Base-by-base conservation (phyloP, 2,113 vertebrate genomes). In the Azemiops feae region DNA sequence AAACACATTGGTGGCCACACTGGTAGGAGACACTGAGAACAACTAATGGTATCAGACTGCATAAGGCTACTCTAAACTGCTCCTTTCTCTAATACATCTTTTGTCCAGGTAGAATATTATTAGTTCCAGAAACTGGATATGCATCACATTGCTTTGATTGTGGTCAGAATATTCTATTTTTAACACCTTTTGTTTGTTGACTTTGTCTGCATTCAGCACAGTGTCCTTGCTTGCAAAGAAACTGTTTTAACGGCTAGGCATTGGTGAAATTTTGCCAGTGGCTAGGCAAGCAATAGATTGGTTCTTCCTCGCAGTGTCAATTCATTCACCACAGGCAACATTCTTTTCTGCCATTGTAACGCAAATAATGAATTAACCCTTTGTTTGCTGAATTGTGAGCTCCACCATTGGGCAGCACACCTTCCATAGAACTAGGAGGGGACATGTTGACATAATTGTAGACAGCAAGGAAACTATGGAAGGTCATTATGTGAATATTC, bases 221-320 rank as follows among this genome's bases (percentile, higher is more conserved):
- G 2, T 43, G 54, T 57, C 74, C 74, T 93, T 60, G 45, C 47
- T 89, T 27, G 57, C 54, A 90, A 93, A 81, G 89, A 43, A 90
- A 87, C 47, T 64, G 92, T 25, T 93, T 90, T 60, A 90, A n/a
- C 45, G 90, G 81, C 54, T n/a, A 93, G n/a, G n/a, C 74, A 53
- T 86, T 64, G 55, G n/a, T 87, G 89, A 90, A 87, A 55, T 50
- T 86, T 93, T 90, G 92, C 89, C 92, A 93, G 57, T 93, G 45
- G 89, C 89, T 87, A 87, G 90, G 88, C 90, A 93, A 90, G 81
- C 89, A 53, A 25, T 53, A 85, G 54, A 90, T 90, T 90, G 85
- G 2, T 27, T 45, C 14, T 16, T 30, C 60, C n/a, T 90, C 43
- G 3, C 89, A 86, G 8, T 64, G 81, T 57, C 81, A 93, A 93